A percentile compares a stretch with the other conserved stretches of the same genome.
These are phyloP conservation scores for Malaclemys terrapin DNA, from an alignment of 2,113 vertebrate species.

Conservation along the genomic window DNA sequence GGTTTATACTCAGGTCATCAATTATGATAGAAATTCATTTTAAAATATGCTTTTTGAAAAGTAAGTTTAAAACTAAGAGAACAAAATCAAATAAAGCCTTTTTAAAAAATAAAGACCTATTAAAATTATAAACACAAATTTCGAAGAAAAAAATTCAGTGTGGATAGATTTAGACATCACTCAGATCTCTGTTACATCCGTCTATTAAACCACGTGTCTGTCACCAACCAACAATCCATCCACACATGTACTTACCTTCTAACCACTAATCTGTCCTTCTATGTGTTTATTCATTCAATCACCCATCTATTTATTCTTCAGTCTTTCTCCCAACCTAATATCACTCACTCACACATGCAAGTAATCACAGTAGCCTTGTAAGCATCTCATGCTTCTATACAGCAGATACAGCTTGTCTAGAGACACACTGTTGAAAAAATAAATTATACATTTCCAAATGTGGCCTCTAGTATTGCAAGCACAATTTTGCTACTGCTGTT, in stretches of 20 bases:
- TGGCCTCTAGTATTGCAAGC: not conserved
- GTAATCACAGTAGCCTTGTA: not conserved
- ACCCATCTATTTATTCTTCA: not conserved
- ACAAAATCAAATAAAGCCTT: not conserved
- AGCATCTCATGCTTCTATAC: not conserved
- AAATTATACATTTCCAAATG: accelerated
- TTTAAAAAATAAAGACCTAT: not conserved
- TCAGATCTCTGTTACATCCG: not conserved
- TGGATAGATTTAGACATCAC: not conserved
- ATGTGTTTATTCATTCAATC: not conserved
- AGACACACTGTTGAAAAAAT: not conserved
- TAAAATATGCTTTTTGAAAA: not conserved
- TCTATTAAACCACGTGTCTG: not conserved
- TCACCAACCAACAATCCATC: not conserved
- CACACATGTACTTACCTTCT: not conserved
- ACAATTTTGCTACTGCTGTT: accelerated
- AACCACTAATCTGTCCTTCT: not conserved
- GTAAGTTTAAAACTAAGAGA: not conserved
- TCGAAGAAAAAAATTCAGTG: not conserved
- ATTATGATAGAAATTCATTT: not conserved
- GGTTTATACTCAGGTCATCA: accelerated
- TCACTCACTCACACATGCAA: not conserved
- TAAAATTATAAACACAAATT: not conserved
- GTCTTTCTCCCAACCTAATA: not conserved
- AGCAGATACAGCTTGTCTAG: not conserved